Percentiles rank a stretch among this genome's conserved stretches.
These are phyloP conservation scores for Mus spretus DNA, from an alignment of 2,797 vertebrate species.

Conservation along the genomic window DNA sequence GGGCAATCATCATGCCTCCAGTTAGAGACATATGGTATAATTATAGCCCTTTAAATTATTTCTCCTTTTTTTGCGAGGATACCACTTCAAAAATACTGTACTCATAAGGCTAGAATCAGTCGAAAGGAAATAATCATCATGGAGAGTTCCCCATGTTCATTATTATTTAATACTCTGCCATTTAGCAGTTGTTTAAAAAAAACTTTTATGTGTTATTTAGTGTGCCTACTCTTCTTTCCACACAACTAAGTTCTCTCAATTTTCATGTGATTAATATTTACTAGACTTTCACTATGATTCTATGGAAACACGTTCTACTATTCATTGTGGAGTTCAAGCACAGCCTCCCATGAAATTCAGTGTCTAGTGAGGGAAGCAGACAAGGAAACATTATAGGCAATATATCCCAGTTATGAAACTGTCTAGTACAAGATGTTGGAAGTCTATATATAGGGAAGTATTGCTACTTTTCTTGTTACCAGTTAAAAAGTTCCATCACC, in stretches of 20 bases:
- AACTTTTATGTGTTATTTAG: slow-evolving; percentile 39
- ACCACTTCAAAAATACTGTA: slow-evolving; percentile 40
- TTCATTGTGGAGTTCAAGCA: slow-evolving; percentile 19
- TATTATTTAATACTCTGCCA: slow-evolving; percentile 35
- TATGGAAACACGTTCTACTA: neutral
- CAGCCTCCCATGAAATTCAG: neutral
- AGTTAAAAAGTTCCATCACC: slow-evolving; percentile 36
- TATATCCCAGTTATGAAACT: slow-evolving; percentile 1
- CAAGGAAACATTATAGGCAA: slow-evolving; percentile 4
- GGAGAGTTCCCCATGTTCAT: neutral
- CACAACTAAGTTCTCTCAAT: slow-evolving; percentile 24
- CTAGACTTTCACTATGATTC: slow-evolving; percentile 2
- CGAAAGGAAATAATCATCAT: neutral
- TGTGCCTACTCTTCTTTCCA: slow-evolving; percentile 11
- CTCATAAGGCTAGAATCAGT: neutral
- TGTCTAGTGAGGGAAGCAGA: slow-evolving; percentile 30
- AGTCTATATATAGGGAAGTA: slow-evolving; percentile 2
- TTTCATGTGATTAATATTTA: slow-evolving; percentile 58
- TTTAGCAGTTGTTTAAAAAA: neutral
- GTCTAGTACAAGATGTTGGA: slow-evolving; percentile 15
- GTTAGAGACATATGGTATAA: neutral
- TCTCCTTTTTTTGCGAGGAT: slow-evolving; percentile 24
- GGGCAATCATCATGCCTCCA: neutral
- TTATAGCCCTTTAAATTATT: neutral
- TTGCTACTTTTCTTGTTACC: neutral